Evolutionary conservation across 1,140 invertebrate species (phyloP).

Genomic region (Adelges cooleyi): DNA sequence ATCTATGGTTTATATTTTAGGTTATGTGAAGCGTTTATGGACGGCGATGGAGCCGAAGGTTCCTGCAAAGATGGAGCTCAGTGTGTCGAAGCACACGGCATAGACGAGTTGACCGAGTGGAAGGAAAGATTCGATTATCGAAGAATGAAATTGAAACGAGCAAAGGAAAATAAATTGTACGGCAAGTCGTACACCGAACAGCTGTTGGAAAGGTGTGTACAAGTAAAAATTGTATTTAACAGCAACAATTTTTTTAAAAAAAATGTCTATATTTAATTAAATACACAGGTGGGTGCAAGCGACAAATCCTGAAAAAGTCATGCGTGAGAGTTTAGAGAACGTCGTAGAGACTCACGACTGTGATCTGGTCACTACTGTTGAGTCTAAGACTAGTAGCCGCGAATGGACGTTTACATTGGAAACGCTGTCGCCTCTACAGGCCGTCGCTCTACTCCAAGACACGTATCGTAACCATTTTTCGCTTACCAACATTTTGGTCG

Average conservation of each 20-base stretch:
- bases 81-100: constrained; percentile 63
- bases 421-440: constrained; percentile 40
- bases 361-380: constrained; percentile 50
- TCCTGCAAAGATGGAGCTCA: constrained; percentile 55
- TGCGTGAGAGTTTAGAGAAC: constrained; percentile 47
- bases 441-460: constrained; percentile 59
- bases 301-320: constrained; percentile 45
- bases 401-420: constrained; percentile 56
- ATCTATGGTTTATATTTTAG: constrained; percentile 13
- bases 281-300: constrained; percentile 44
- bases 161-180: constrained; percentile 54
- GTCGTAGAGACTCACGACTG: constrained; percentile 50
- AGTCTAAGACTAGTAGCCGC: constrained; percentile 52
- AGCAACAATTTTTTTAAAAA: background rate
- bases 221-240: background rate
- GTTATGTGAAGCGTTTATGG: constrained; percentile 35
- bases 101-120: constrained; percentile 62
- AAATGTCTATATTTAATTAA: background rate
- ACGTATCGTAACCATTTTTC: constrained; percentile 59
- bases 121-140: constrained; percentile 57
- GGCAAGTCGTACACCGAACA: constrained; percentile 55
- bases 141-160: constrained; percentile 49
- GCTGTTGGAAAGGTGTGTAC: constrained; percentile 47
- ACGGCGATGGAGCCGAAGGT: constrained; percentile 37
- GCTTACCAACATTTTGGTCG: constrained; percentile 36